Conservation (phyloP, 2,888 invertebrate genomes). For the Cephus sareptanus region DNA sequence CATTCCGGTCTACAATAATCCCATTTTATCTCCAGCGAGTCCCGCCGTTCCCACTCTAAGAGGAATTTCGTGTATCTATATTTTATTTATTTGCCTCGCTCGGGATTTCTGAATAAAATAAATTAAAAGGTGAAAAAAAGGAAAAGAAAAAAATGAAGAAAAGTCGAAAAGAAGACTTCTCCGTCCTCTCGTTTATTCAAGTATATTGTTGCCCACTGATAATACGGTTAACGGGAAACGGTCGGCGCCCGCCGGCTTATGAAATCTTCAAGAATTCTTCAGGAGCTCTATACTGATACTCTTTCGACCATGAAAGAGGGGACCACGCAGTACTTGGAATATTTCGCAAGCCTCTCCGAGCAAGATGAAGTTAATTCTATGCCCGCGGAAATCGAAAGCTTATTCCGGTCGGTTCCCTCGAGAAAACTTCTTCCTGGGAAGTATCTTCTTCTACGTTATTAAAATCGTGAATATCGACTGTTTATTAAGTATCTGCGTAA, state of each 20-base stretch:
- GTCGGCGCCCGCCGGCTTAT: background rate
- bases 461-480: background rate
- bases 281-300: background rate
- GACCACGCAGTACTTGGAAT: background rate
- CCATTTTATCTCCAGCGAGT: background rate
- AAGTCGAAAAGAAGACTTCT: background rate
- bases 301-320: background rate
- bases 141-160: background rate
- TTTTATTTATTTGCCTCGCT: background rate
- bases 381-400: background rate
- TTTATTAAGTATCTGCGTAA: background rate
- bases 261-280: background rate
- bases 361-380: background rate
- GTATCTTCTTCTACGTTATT: background rate
- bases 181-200: background rate
- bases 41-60: background rate
- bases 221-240: background rate
- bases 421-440: background rate
- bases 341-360: background rate
- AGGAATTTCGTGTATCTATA: constrained; percentile 18
- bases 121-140: background rate
- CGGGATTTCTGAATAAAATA: background rate
- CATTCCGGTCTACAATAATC: background rate
- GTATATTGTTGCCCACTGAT: background rate
- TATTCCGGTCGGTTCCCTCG: background rate